Evolutionary conservation across 1,140 invertebrate genomes (phyloP), one percentile per base, ranked within the genome.

Genomic region (Schmidtea mediterranea): DNA sequence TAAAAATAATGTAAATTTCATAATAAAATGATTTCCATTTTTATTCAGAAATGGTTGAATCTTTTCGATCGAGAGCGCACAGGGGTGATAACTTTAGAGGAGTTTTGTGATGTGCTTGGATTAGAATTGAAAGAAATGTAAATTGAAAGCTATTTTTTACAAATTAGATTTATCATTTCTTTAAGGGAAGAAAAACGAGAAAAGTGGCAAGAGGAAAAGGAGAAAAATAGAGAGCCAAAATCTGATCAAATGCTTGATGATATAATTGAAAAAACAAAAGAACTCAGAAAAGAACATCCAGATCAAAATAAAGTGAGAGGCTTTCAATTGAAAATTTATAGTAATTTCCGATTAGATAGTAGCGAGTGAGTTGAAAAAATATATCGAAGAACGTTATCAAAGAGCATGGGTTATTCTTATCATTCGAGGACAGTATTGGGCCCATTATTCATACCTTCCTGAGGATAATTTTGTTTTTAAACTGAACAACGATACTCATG

Each of bases 61-160:
- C 43, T 45, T 21, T 45, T 45, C 18, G 43, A 45, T n/a, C 15
- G 43, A n/a, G 21, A 45, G 22, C 43, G 18, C 5, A 45, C 43
- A 19, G 21, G 21, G 9, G n/a, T 45, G 2, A 45, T 45, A 22
- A 45, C 43, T 5, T 21, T 45, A 5, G 21, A 15, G 2, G 43
- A 45, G n/a, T 45, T 45, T 24, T 45, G 43, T 24, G 43, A 45
- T 19, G 43, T 45, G 15, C 43, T 45, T 2, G 43, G 43, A 15
- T 21, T 45, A 22, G 39, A 41, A 12, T 41, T 15, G 8, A 41
- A 41, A 15, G 12, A 6, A 15, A 18, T 41, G 39, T 41, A 18
- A 41, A 18, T 41, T 36, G n/a, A n/a, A n/a, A n/a, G n/a, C n/a
- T n/a, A n/a, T n/a, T n/a, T n/a, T n/a, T n/a, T n/a, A n/a, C n/a